Evolutionary conservation across 2,888 invertebrate genomes (phyloP).

Genomic region (Candidula unifasciata): DNA sequence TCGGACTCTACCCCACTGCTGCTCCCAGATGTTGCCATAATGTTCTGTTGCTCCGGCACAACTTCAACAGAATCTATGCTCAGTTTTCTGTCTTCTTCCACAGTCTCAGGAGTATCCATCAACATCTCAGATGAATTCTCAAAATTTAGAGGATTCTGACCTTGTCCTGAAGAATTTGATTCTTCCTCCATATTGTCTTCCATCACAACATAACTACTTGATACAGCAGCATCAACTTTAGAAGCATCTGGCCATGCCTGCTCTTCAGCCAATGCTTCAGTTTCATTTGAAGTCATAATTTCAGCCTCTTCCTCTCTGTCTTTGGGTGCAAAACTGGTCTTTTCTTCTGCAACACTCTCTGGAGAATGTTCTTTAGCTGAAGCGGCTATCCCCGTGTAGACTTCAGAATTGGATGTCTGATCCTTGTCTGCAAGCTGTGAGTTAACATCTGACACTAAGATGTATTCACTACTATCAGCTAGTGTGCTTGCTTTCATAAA

Average conservation of each 20-base stretch:
- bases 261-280: not conserved
- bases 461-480: not conserved
- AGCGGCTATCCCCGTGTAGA: not conserved
- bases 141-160: too few relatives aligned
- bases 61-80: not conserved
- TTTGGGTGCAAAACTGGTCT: not conserved
- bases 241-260: not conserved
- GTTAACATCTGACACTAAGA: not conserved
- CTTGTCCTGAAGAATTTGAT: not conserved
- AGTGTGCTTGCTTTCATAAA: not conserved
- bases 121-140: not conserved
- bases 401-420: not conserved
- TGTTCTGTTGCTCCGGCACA: not conserved
- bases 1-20: slow-evolving; percentile 16
- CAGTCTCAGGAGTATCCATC: not conserved
- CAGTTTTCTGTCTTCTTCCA: not conserved
- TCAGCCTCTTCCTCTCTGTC: not conserved
- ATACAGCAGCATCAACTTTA: not conserved
- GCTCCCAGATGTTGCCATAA: not conserved
- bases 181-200: not conserved
- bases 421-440: not conserved
- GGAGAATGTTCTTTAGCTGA: not conserved
- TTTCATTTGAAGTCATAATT: not conserved
- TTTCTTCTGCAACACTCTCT: not conserved
- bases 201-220: slow-evolving; percentile 10